Percentiles rank a stretch among this genome's conserved stretches.
phyloP scores from a whole-genome alignment of 2,888 invertebrate genomes.

The Crepidodera aurea region DNA sequence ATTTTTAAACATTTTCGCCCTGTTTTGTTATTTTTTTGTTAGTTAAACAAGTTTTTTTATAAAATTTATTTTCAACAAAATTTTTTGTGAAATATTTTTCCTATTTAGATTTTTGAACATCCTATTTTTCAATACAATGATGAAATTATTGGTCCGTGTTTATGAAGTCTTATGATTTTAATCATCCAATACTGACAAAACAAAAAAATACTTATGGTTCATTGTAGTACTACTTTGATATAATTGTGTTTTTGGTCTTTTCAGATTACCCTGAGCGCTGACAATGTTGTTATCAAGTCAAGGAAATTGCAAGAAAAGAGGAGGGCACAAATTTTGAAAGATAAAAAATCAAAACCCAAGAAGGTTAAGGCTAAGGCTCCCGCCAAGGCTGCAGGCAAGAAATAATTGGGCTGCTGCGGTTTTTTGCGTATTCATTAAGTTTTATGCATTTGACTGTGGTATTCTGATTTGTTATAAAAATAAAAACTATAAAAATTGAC shows the following conservation, averaged over 20 bases:
- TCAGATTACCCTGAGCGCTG: slow-evolving; percentile 50
- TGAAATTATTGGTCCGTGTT: slow-evolving; percentile 51
- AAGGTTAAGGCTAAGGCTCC: slow-evolving; percentile 45
- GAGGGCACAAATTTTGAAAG: slow-evolving; percentile 64
- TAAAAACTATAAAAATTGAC: slow-evolving; percentile 40
- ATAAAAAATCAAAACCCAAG: slow-evolving; percentile 65
- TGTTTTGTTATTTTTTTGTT: no score
- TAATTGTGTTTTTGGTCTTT: background rate
- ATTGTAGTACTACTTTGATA: background rate
- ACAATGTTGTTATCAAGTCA: slow-evolving; percentile 63
- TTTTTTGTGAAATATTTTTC: no score
- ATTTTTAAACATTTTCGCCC: no score
- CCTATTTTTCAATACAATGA: no score
- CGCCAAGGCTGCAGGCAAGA: slow-evolving; percentile 36
- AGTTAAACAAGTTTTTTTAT: no score
- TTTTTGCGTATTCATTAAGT: slow-evolving; percentile 38
- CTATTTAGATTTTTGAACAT: no score
- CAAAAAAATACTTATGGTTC: background rate
- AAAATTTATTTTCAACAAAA: no score
- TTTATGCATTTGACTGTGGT: slow-evolving; percentile 45
- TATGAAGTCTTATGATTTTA: slow-evolving; percentile 54
- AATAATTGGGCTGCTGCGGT: slow-evolving; percentile 34
- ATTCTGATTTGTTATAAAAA: slow-evolving; percentile 43
- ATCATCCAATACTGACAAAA: slow-evolving; percentile 43
- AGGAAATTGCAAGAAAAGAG: slow-evolving; percentile 64